Conservation (phyloP, 1,140 invertebrate species). For the Panagrolaimus sp. region DNA sequence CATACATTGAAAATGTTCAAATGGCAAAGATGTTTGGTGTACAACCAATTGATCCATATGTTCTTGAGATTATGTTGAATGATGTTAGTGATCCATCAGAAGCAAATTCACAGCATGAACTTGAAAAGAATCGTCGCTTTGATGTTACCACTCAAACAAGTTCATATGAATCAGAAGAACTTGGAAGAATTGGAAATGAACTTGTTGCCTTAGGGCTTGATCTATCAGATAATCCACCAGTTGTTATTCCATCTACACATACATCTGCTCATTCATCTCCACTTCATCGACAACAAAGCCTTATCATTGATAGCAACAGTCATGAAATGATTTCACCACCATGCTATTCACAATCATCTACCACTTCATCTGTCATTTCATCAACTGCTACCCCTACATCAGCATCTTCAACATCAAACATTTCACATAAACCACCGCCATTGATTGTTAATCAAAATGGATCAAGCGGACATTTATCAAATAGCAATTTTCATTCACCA, state of each 20-base stretch:
- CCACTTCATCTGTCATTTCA: neutral
- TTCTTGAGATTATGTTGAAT: slow-evolving; percentile 38
- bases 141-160: neutral
- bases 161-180: neutral
- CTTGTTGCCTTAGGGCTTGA: slow-evolving; percentile 3
- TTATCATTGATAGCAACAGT: no score
- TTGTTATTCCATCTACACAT: neutral
- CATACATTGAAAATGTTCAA: slow-evolving; percentile 44
- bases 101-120: neutral
- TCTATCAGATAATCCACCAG: neutral
- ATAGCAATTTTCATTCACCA: no score
- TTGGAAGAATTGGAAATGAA: neutral
- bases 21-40: slow-evolving; percentile 44
- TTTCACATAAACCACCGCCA: neutral
- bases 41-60: slow-evolving; percentile 40
- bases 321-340: no score
- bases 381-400: neutral
- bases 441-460: neutral
- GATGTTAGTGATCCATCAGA: neutral
- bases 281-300: neutral
- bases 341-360: no score
- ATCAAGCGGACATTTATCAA: neutral
- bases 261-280: neutral
- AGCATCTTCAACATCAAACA: neutral
- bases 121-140: neutral